Percentiles rank a stretch among this genome's conserved stretches.
Evolutionary conservation across 1,140 invertebrate species (phyloP).

Genomic region (Apocrypta bakeri): DNA sequence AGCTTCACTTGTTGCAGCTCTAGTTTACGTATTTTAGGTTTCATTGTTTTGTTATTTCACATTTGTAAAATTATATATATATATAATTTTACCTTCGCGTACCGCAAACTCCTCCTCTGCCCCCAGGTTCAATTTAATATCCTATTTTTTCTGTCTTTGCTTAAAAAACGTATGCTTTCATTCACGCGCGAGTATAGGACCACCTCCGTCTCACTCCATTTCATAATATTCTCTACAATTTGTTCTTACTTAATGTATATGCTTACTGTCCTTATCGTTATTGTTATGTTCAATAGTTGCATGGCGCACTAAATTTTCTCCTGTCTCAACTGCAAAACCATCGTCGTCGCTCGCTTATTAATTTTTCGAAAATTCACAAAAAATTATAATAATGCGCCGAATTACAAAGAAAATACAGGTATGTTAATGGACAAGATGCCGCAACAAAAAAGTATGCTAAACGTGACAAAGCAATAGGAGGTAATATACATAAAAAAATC

Average conservation of each 20-base stretch:
- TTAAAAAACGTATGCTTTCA: constrained; percentile 40
- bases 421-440: background rate
- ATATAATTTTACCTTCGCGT: constrained; percentile 28
- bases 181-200: background rate
- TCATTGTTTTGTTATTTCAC: constrained; percentile 40
- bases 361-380: background rate
- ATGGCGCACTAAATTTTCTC: constrained; percentile 17
- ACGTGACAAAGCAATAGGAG: constrained; percentile 21
- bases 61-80: constrained; percentile 31
- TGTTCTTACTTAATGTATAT: constrained; percentile 24
- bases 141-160: constrained; percentile 15
- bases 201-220: constrained; percentile 38
- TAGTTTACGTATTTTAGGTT: constrained; percentile 65
- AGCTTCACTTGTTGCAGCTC: constrained; percentile 54
- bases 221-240: background rate
- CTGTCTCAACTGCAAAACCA: background rate
- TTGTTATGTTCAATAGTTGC: background rate
- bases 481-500: background rate
- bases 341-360: constrained; percentile 14
- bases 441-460: constrained; percentile 27
- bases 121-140: constrained; percentile 8
- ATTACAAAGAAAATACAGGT: background rate
- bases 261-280: background rate
- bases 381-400: background rate
- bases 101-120: constrained; percentile 37